Evolutionary conservation across 2,113 vertebrate species (phyloP).

Genomic region (Tragelaphus scriptus): DNA sequence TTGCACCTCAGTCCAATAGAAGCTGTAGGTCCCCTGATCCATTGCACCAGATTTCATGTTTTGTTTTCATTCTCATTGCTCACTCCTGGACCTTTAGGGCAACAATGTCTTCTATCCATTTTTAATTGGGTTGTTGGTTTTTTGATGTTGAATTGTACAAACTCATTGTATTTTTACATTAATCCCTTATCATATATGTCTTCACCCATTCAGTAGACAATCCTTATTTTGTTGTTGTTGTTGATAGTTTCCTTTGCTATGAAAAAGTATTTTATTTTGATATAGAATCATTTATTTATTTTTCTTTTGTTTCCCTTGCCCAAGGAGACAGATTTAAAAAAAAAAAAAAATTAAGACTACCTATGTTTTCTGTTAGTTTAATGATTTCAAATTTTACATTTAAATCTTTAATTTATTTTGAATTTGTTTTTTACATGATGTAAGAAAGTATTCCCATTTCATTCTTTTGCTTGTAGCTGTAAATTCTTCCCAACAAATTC

Average conservation of each 20-base stretch:
- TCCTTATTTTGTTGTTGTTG: neutral
- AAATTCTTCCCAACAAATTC: neutral
- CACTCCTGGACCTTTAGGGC: neutral
- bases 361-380: neutral
- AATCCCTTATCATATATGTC: neutral
- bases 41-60: neutral
- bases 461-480: neutral
- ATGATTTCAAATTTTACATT: neutral
- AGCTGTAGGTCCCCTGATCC: neutral
- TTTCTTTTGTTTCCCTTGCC: neutral
- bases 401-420: neutral
- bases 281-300: neutral
- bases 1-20: neutral
- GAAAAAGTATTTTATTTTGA: neutral
- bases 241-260: neutral
- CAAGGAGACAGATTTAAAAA: fast-evolving
- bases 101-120: neutral
- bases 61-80: neutral
- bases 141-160: neutral
- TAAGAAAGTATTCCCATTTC: neutral
- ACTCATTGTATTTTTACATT: neutral
- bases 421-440: neutral
- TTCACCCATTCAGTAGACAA: neutral
- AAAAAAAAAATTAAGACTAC: neutral
- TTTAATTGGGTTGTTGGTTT: neutral